Evolutionary conservation across 2,797 vertebrate species (phyloP).

Genomic region (Acestrorhynchus altus): DNA sequence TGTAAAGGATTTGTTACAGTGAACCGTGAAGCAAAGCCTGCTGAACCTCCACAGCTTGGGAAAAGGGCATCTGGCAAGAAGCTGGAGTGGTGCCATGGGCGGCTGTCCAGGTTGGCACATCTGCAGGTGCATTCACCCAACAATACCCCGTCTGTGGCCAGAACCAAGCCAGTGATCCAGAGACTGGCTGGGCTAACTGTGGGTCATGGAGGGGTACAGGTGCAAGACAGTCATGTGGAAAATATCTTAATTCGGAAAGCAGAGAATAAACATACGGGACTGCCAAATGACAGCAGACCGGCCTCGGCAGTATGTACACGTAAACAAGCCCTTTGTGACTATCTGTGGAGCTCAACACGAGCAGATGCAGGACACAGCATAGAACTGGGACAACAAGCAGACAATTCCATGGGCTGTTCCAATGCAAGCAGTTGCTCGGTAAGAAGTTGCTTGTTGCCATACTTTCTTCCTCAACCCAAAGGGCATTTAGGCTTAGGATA

Average conservation of each 20-base stretch:
- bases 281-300: constrained; percentile 12
- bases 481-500: background rate
- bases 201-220: constrained; percentile 14
- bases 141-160: constrained; percentile 9
- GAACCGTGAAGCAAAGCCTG: constrained; percentile 29
- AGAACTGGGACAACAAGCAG: background rate
- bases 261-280: constrained; percentile 4
- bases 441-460: constrained; percentile 9
- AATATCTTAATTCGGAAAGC: constrained; percentile 11
- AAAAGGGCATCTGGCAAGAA: constrained; percentile 35
- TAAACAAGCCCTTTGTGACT: constrained; percentile 11
- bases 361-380: background rate
- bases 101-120: constrained; percentile 4
- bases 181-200: constrained; percentile 7
- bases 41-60: constrained; percentile 3
- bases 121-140: constrained; percentile 6
- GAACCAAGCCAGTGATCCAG: constrained; percentile 27
- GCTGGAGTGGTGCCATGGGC: constrained; percentile 20
- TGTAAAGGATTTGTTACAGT: constrained; percentile 19
- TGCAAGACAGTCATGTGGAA: constrained; percentile 14
- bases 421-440: constrained; percentile 28
- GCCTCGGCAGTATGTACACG: background rate
- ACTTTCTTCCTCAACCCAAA: background rate
- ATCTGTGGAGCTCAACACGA: constrained; percentile 28
- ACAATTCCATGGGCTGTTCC: background rate